Conservation (phyloP, 1,140 invertebrate genomes). For the Zaprionus nigranus region DNA sequence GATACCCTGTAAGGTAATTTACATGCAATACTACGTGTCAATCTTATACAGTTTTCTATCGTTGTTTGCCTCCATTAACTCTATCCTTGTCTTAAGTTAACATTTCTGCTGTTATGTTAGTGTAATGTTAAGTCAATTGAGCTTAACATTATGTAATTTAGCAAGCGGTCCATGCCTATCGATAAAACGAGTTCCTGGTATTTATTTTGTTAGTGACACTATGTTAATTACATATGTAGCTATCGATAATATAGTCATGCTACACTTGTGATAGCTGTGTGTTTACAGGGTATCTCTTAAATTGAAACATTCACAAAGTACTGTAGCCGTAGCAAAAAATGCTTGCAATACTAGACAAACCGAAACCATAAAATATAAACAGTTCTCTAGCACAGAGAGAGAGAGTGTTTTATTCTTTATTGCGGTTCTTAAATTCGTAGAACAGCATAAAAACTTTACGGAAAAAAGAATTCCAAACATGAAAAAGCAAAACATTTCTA, state of each 20-base stretch:
- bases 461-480: not conserved
- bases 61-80: not conserved
- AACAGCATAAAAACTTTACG: not conserved
- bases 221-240: not conserved
- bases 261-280: not conserved
- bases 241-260: not conserved
- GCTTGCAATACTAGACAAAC: slow-evolving; percentile 1
- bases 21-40: too few relatives aligned
- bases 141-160: not conserved
- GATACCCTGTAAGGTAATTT: not conserved
- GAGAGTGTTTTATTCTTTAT: slow-evolving; percentile 22
- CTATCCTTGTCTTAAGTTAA: not conserved
- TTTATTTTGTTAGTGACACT: too few relatives aligned
- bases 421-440: slow-evolving; percentile 10
- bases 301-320: not conserved
- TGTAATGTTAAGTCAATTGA: not conserved
- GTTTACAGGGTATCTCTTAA: not conserved
- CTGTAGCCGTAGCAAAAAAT: not conserved
- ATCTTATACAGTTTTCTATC: not conserved
- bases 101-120: not conserved
- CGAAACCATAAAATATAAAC: slow-evolving; percentile 6
- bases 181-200: not conserved
- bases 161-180: not conserved
- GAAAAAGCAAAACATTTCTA: not conserved
- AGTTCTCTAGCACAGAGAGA: not conserved